Evolutionary conservation across 2,113 vertebrate species (phyloP), one percentile per base, ranked within the genome.

Genomic region (Lophura nycthemera): DNA sequence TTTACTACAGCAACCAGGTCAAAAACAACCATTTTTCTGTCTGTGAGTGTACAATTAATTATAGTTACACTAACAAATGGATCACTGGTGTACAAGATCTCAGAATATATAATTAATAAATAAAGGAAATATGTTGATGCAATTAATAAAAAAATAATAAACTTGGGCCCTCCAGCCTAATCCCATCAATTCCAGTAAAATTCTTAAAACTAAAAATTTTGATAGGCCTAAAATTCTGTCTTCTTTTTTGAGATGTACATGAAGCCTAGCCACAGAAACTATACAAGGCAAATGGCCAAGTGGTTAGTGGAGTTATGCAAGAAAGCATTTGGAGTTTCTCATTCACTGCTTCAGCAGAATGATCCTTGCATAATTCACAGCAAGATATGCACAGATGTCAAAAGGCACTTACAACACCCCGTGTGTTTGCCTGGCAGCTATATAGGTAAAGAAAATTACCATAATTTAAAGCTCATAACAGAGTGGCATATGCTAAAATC

Each of bases 301-400:
- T 56, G 82, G 45, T 36, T 48, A 59, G 72, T 45, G 36, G 9
- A 91, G 63, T 96, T 94, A 69, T 10, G 83, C 94, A 91, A 96
- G 90, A 84, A 92, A 84, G 54, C 8, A 94, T 57, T 13, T 40
- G 65, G 70, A 29, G 17, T 82, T 97, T 95, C 90, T 95, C 93
- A 78, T 88, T 96, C 88, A 92, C 63, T 93, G 83, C 69, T 95
- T 92, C 13, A 8, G 82, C 80, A 86, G 38, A 71, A 48, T 12
- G 57, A 59, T 78, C 52, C 42, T 95, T 96, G 88, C 73, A 88
- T 88, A 92, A 91, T 94, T 87, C 74, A 91, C 11, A 15, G 72
- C 73, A 91, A 91, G 95, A 90, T 95, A 94, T 94, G 94, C 36
- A 90, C 83, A 90, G 86, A 95, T 93, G 93, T 93, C 90, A 93